Conservation (phyloP, 2,113 vertebrate species). For the Tetrax tetrax region DNA sequence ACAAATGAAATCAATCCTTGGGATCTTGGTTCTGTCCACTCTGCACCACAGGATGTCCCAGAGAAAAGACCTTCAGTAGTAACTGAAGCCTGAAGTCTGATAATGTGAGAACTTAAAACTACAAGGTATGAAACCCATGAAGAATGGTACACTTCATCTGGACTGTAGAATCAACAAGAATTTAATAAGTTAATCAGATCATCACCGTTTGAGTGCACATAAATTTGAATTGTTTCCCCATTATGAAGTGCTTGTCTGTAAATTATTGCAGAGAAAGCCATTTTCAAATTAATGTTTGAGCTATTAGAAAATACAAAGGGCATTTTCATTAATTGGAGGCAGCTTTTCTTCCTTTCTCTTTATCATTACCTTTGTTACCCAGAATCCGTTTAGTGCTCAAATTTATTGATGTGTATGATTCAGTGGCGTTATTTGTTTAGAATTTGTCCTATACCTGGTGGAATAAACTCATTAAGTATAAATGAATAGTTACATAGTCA, state of each 20-base stretch:
- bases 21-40: constrained; percentile 25
- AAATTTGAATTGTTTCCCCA: constrained; percentile 83
- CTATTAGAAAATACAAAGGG: constrained; percentile 80
- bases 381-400: constrained; percentile 66
- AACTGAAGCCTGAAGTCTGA: constrained; percentile 60
- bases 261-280: constrained; percentile 79
- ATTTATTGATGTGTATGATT: constrained; percentile 75
- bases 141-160: constrained; percentile 74
- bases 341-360: constrained; percentile 68
- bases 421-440: constrained; percentile 73
- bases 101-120: constrained; percentile 68
- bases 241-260: constrained; percentile 81
- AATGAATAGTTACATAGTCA: constrained; percentile 79
- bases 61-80: constrained; percentile 56
- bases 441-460: constrained; percentile 75
- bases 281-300: constrained; percentile 81
- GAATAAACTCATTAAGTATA: constrained; percentile 79
- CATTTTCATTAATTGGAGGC: constrained; percentile 81
- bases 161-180: constrained; percentile 81
- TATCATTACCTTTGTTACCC: constrained; percentile 71
- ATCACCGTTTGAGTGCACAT: constrained; percentile 75
- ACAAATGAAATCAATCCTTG: constrained; percentile 42
- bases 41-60: not conserved
- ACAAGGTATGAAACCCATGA: constrained; percentile 68
- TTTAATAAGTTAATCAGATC: constrained; percentile 85